Percentiles rank a stretch among this genome's conserved stretches.
Conservation (phyloP, 2,888 invertebrate genomes). For the Balanococcus diminutus region DNA sequence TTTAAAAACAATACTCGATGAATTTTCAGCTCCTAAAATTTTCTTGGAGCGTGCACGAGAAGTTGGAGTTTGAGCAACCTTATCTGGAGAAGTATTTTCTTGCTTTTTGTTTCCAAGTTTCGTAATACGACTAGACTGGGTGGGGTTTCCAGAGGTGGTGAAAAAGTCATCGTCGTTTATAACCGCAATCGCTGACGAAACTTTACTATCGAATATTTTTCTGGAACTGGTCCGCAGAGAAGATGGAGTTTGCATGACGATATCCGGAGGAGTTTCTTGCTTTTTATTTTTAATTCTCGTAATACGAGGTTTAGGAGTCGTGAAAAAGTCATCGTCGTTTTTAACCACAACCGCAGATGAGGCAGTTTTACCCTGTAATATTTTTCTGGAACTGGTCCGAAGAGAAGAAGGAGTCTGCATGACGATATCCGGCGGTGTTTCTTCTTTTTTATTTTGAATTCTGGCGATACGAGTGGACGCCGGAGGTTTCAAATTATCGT, state of each 20-base stretch:
- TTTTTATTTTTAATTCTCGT: neutral
- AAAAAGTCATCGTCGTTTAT: too few relatives aligned
- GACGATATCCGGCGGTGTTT: slow-evolving; percentile 45
- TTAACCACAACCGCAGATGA: neutral
- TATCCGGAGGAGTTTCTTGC: slow-evolving; percentile 36
- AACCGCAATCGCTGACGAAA: too few relatives aligned
- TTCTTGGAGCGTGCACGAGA: neutral
- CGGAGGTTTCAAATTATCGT: neutral
- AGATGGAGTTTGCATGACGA: slow-evolving; percentile 43
- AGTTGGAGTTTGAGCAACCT: neutral
- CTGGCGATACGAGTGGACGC: neutral
- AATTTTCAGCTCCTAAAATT: neutral
- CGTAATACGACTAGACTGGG: neutral
- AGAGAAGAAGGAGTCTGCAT: slow-evolving; percentile 33
- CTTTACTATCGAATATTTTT: neutral
- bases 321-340: neutral
- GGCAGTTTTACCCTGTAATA: neutral
- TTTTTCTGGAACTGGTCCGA: neutral
- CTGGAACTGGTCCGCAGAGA: neutral
- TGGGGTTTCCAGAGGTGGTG: neutral
- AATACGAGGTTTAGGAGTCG: neutral
- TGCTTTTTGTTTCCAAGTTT: neutral
- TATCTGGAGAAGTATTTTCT: neutral
- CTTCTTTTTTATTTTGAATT: neutral
- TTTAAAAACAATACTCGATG: neutral